Conservation (phyloP, 2,888 invertebrate genomes). For the Torymus auratus region DNA sequence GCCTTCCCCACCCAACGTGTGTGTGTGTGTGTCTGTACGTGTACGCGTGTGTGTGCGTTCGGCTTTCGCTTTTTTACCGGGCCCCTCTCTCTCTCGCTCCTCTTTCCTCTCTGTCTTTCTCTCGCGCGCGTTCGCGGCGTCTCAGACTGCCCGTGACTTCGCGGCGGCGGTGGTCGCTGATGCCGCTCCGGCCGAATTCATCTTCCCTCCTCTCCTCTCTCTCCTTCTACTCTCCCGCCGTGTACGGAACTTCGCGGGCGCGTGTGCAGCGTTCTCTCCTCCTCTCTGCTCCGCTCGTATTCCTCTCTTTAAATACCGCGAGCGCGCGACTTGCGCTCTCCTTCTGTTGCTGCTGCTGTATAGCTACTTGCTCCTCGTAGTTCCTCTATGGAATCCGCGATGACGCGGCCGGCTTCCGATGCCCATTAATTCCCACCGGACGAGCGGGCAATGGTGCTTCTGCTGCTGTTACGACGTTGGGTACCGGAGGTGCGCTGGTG, state of each 20-base stretch:
- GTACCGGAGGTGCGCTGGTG: no score
- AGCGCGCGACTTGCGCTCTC: background rate
- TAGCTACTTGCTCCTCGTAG: constrained; percentile 5
- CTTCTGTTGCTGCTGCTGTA: background rate
- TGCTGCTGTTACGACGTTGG: background rate
- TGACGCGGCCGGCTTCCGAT: constrained; percentile 27
- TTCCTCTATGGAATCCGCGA: constrained; percentile 24
- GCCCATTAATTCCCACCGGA: constrained; percentile 38
- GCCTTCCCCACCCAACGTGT: background rate
- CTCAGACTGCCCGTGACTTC: constrained; percentile 23
- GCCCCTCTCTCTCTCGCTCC: constrained; percentile 17
- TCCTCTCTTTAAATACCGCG: constrained; percentile 38
- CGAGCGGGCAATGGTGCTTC: background rate
- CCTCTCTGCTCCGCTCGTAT: no score
- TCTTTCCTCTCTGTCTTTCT: constrained; percentile 2
- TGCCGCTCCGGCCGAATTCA: constrained; percentile 27
- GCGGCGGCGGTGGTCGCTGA: background rate
- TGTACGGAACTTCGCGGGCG: no score
- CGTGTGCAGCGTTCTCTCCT: no score
- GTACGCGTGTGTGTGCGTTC: no score
- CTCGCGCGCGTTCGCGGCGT: constrained; percentile 21
- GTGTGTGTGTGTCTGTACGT: no score
- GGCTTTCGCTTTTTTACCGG: no score
- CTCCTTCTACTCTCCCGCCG: no score
- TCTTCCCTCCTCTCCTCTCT: constrained; percentile 3